A percentile compares a stretch with the other conserved stretches of the same genome.
These are phyloP conservation scores for Callorhinus ursinus DNA, from an alignment of 2,113 vertebrate species.

Conservation along the genomic window DNA sequence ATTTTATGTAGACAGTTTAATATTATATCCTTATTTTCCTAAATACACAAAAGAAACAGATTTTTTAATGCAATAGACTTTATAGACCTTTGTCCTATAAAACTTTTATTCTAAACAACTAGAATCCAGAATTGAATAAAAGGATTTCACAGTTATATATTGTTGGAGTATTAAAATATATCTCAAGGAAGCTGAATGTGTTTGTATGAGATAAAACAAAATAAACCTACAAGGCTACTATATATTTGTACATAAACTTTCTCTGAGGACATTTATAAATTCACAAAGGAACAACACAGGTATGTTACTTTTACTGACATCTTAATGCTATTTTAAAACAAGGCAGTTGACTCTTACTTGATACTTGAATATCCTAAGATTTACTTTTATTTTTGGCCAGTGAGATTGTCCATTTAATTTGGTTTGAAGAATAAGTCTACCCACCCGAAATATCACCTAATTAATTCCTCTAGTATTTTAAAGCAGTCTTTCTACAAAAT, in stretches of 20 bases:
- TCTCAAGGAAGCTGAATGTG: slow-evolving; percentile 13
- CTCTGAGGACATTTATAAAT: slow-evolving; percentile 8
- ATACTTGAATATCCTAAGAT: neutral
- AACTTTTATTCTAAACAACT: neutral
- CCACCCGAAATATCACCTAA: neutral
- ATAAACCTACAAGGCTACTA: neutral
- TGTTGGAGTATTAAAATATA: neutral
- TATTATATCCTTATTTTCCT: neutral
- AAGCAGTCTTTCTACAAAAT: neutral
- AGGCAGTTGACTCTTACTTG: neutral
- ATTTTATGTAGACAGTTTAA: slow-evolving; percentile 23
- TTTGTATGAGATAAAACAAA: slow-evolving; percentile 39
- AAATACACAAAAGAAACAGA: neutral
- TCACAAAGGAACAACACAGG: neutral
- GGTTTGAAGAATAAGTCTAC: neutral
- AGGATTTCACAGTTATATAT: neutral
- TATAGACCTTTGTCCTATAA: neutral
- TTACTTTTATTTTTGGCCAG: neutral
- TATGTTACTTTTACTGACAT: neutral
- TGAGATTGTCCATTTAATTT: slow-evolving; percentile 14
- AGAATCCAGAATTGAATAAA: slow-evolving; percentile 29
- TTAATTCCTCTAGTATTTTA: neutral
- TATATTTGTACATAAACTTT: neutral
- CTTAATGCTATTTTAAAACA: slow-evolving; percentile 1
- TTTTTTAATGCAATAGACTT: neutral